Percentiles rank a stretch among this genome's conserved stretches.
Evolutionary conservation across 1,140 invertebrate genomes (phyloP).

Genomic region (Papilio xuthus): DNA sequence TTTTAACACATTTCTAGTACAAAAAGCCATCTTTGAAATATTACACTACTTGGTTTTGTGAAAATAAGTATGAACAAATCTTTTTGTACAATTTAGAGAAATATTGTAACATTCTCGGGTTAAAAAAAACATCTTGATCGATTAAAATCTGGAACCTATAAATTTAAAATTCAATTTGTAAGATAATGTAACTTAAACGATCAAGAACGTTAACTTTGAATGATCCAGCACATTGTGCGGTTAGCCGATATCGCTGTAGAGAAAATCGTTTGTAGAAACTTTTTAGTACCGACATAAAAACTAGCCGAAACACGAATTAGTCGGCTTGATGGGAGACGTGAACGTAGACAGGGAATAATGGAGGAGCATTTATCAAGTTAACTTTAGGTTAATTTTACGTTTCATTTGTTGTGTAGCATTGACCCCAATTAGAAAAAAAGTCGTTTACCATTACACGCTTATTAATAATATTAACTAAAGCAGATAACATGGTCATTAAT

Average conservation of each 20-base stretch:
- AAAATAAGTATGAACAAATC: too few relatives aligned
- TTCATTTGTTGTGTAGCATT: not conserved
- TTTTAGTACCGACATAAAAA: constrained; percentile 20
- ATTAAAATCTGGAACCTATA: too few relatives aligned
- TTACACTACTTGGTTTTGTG: too few relatives aligned
- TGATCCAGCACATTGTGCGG: constrained; percentile 10
- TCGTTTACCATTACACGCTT: not conserved
- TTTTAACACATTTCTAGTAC: too few relatives aligned
- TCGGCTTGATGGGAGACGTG: not conserved
- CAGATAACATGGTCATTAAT: not conserved
- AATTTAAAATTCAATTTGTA: not conserved
- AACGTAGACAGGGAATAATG: not conserved
- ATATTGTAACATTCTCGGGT: too few relatives aligned
- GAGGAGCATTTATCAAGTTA: constrained; percentile 9
- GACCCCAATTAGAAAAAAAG: constrained; percentile 8
- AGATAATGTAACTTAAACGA: constrained; percentile 10
- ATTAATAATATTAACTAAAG: not conserved
- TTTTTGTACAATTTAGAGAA: too few relatives aligned
- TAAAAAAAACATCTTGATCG: not conserved
- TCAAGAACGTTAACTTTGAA: constrained; percentile 4
- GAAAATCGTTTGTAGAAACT: constrained; percentile 21
- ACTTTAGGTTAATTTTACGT: constrained; percentile 5
- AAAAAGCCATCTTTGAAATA: too few relatives aligned
- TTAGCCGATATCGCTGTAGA: not conserved
- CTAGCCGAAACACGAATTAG: constrained; percentile 22